A percentile compares a stretch with the other conserved stretches of the same genome.
Evolutionary conservation across 2,797 vertebrate species (phyloP).

Genomic region (Leptatherina wallacei): DNA sequence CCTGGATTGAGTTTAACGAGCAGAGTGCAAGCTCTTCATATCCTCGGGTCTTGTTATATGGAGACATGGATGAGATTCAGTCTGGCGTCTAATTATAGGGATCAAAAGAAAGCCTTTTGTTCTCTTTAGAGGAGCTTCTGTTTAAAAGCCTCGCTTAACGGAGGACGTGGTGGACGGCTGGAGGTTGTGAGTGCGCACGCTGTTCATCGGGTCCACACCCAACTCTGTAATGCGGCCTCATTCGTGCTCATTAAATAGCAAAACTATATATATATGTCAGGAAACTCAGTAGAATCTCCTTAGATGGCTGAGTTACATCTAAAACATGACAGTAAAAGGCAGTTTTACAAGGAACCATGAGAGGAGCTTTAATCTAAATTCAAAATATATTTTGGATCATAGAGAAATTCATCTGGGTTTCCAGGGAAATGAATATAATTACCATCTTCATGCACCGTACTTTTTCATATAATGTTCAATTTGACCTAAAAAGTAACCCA

Average conservation of each 20-base stretch:
- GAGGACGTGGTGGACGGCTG: constrained; percentile 35
- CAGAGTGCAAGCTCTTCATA: constrained; percentile 26
- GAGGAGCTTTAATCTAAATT: constrained; percentile 2
- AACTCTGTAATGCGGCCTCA: constrained; percentile 30
- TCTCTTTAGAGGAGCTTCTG: constrained; percentile 39
- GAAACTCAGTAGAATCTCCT: constrained; percentile 14
- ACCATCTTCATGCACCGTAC: background rate
- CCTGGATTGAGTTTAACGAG: constrained; percentile 43
- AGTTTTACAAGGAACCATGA: constrained; percentile 18
- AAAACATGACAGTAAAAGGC: constrained; percentile 11
- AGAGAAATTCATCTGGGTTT: background rate
- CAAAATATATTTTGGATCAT: constrained; percentile 16
- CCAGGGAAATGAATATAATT: background rate
- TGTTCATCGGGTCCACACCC: constrained; percentile 10
- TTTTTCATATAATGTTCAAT: background rate
- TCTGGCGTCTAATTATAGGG: constrained; percentile 50
- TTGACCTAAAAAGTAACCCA: background rate
- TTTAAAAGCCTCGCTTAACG: constrained; percentile 50
- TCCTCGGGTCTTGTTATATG: constrained; percentile 40
- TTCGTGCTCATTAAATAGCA: constrained; percentile 50
- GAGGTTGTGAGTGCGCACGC: constrained; percentile 19
- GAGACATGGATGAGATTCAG: constrained; percentile 24
- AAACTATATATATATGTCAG: constrained; percentile 19
- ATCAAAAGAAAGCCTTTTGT: constrained; percentile 64
- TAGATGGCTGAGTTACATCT: constrained; percentile 22